Base-by-base conservation (phyloP, 2,888 invertebrate genomes). In the Drosophila anomelani region DNA sequence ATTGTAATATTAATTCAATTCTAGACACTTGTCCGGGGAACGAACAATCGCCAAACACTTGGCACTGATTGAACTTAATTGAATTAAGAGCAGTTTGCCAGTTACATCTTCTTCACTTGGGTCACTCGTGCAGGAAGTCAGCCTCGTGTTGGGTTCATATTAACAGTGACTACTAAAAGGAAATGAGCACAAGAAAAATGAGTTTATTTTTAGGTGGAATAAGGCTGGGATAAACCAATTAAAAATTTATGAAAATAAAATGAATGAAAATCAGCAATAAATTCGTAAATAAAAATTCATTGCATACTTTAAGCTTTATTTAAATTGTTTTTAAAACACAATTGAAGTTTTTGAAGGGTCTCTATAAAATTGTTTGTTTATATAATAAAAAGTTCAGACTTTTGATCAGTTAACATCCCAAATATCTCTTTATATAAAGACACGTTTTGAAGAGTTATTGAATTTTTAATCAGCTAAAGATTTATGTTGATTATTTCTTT, bases 41-140 rank as follows among this genome's bases (percentile, higher is more conserved):
- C 73, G 53, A 44, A 67, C 73, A 73, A 73, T 75, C 73, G 73
- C 78, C 79, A 71, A 81, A 84, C 58, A 71, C 80, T 85, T 85
- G 77, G 41, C 84, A 47, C 84, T 84, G 87, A 88, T 84, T 84
- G 83, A 81, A 73, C 60, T 67, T 84, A 88, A 84, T 88, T 84
- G 79, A 84, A 84, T 84, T 78, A 88, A 68, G 71, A 58, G 54
- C 74, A 75, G 56, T 70, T 69, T 54, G 61, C 34, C 55, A 67
- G 67, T 82, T 88, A 85, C 88, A 88, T 74, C 66, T 70, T 74
- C 63, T 70, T 51, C 54, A 29, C 41, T 32, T 38, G 36, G 61
- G 39, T 41, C 66, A 26, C 38, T 17, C 70, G 62, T 43, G 63
- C 79, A 84, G 81, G 85, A 86, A 81, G 75, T 81, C 58, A 51